Percentiles rank a stretch among this genome's conserved stretches.
Conservation (phyloP, 2,888 invertebrate species). For the Metallyticus violacea region DNA sequence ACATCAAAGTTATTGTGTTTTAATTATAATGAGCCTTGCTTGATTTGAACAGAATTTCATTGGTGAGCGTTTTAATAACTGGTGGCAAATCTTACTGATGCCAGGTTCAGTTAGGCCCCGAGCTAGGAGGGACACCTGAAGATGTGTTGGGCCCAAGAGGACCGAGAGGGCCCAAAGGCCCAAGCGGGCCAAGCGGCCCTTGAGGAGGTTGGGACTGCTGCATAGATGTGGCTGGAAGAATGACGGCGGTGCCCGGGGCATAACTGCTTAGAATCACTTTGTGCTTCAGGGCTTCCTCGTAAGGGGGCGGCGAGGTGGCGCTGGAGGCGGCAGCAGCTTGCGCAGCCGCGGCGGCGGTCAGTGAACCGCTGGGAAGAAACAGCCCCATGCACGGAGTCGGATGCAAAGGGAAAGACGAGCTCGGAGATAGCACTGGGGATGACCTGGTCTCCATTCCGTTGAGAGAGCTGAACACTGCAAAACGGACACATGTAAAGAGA, state of each 20-base stretch:
- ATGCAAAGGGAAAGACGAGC: slow-evolving; percentile 29
- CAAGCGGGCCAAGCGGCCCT: background rate
- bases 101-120: background rate
- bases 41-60: background rate
- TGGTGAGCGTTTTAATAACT: background rate
- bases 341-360: background rate
- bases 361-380: slow-evolving; percentile 30
- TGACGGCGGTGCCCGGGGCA: slow-evolving; percentile 28
- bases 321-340: slow-evolving; percentile 33
- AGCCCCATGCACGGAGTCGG: slow-evolving; percentile 34
- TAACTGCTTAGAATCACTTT: slow-evolving; percentile 41
- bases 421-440: slow-evolving; percentile 28
- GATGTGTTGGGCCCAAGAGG: background rate
- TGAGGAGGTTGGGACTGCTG: background rate
- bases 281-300: slow-evolving; percentile 41
- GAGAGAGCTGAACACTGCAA: slow-evolving; percentile 34
- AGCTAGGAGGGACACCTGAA: background rate
- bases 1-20: too few species aligned
- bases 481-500: too few species aligned
- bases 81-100: too few species aligned
- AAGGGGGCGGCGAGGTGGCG: slow-evolving; percentile 37
- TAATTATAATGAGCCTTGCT: background rate
- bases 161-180: background rate
- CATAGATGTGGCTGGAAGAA: slow-evolving; percentile 19
- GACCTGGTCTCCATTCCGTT: slow-evolving; percentile 30